A percentile compares a stretch with the other conserved stretches of the same genome.
Evolutionary conservation across 2,888 invertebrate species (phyloP).

Genomic region (Archips xylosteana): DNA sequence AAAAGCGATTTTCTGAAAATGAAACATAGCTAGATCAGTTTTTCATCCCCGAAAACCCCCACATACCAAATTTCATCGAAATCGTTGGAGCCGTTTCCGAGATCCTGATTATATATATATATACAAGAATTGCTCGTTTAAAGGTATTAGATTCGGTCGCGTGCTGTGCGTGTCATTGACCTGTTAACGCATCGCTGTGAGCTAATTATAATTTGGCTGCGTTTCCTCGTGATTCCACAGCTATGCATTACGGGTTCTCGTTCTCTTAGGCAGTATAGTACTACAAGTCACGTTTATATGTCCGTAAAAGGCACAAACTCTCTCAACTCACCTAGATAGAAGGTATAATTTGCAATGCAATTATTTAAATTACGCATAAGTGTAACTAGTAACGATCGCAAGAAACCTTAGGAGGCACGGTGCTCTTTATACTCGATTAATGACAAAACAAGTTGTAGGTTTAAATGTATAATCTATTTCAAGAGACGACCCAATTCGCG

Average conservation of each 20-base stretch:
- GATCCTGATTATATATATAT: too few species aligned
- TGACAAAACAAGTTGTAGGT: conserved; percentile 5
- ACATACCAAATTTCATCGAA: too few species aligned
- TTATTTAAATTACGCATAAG: conserved; percentile 1
- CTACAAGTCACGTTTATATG: conserved; percentile 19
- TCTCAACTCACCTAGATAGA: conserved; percentile 25
- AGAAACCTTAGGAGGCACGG: background rate
- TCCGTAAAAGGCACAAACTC: conserved; percentile 25
- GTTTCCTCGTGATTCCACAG: conserved; percentile 64
- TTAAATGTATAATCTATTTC: conserved; percentile 25
- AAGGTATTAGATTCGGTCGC: too few species aligned
- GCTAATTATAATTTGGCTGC: conserved; percentile 76
- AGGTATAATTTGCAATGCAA: conserved; percentile 22
- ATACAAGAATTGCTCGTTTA: too few species aligned
- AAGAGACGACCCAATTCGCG: conserved; percentile 34
- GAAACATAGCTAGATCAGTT: too few species aligned
- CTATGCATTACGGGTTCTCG: conserved; percentile 8
- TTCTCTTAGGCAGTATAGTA: conserved; percentile 16
- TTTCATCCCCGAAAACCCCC: too few species aligned
- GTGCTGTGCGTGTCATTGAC: conserved; percentile 76
- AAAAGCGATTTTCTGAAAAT: too few species aligned
- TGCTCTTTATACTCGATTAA: background rate
- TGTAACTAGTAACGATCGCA: background rate
- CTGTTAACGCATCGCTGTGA: conserved; percentile 76
- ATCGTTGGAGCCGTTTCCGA: too few species aligned